Evolutionary conservation across 2,797 vertebrate genomes (phyloP), one percentile per base, ranked within the genome.

Genomic region (Helicolenus hilgendorfi): DNA sequence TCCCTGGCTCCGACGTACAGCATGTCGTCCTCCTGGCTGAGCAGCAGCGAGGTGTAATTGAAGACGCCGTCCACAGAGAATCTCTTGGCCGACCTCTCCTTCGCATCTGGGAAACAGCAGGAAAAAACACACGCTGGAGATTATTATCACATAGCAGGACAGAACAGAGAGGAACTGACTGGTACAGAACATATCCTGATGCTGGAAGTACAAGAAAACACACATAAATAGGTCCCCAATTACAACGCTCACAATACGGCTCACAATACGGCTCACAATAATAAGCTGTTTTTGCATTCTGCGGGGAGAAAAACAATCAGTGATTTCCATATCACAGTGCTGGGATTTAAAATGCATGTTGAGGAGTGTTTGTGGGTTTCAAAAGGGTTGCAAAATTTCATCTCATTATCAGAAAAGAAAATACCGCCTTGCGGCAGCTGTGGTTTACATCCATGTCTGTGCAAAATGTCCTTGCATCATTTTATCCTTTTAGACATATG

Each of bases 1-100:
- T 99, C 98, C 0, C 97, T 97, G 0, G 98, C 98, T 4, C 99
- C 99, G 29, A 98, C 97, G 1, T 98, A 99, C 59, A 99, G 92
- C 9, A 97, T 98, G 89, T 90, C 56, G 0, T 98, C 98, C 0
- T 98, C 98, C 0, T 95, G 93, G 93, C 98, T 98, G 85, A 99
- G 97, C 94, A 99, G 96, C 81, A 99, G 91, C 4, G 98, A 96
- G 0, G 98, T 98, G 95, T 98, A 99, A 97, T 99, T 98, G 92
- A 95, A 96, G 72, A 98, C 86, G 0, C 97, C 97, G 0, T 97
- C 95, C 11, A 72, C 96, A 27, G 97, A 97, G 79, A 99, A 99
- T 90, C 95, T 97, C 88, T 86, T 97, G 86, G 98, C 94, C 0
- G 93, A 94, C 58, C 98, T 97, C 90, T 98, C 97, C 82, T 90